Base-by-base conservation (phyloP, 2,888 invertebrate genomes). In the Ecdyonurus torrentis region DNA sequence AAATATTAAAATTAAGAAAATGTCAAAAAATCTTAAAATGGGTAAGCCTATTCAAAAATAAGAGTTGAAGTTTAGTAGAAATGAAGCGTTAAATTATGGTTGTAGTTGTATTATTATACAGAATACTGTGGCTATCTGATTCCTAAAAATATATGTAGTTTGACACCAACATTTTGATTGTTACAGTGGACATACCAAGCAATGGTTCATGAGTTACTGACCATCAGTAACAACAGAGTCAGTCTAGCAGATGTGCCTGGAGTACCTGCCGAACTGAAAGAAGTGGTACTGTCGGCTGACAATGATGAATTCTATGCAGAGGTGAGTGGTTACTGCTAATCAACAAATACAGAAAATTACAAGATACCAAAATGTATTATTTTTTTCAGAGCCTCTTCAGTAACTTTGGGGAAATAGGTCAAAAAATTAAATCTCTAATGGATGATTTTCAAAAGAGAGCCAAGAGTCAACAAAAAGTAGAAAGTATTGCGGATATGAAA, bases 401-500 rank as follows among this genome's bases (percentile, higher is more conserved):
- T 18, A 99, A 99, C 77, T 99, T 96, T 78, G 99, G 99, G 53
- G 98, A 99, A 79, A 97, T 99, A 71, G 98, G 97, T 0, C 89
- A 91, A 70, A 96, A 92, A 58, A 97, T 99, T 68, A 97, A 98
- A 76, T 84, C 87, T 23, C 77, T 99, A 63, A 98, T 99, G 91
- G 97, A 98, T 65, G 94, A 97, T 71, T 99, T 97, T 76, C 96
- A 97, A 76, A 86, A 83, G 70, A 94, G 95, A 75, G 92, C 95
- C 1, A 91, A 97, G 74, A 91, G 90, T 70, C 94, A 97, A 70
- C 89, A 95, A 73, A 95, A 96, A 78, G 90, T 99, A 1, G 98
- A 99, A 78, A 95, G 94, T 70, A 98, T 99, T 70, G 83, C 90
- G 0, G 99, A 99, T 74, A 98, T 99, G 98, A 99, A 99, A 79